Evolutionary conservation across 2,888 invertebrate species (phyloP), one percentile per base, ranked within the genome.

Genomic region (Cataglyphis albicans): DNA sequence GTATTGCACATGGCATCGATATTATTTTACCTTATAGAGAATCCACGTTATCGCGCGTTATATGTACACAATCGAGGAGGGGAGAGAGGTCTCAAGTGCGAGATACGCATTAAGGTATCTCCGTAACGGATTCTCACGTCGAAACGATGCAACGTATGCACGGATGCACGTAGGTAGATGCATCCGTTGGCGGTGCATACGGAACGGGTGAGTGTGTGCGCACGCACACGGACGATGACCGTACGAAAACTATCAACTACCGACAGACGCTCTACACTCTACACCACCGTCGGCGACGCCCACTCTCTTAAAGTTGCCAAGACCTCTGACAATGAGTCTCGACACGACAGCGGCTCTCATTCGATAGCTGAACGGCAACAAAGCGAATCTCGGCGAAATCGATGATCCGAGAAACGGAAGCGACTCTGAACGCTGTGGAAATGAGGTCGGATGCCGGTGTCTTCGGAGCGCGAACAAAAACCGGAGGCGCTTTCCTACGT

Each of bases 271-370:
- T 87, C 86, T 90, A 29, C 1, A 29, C 25, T 32, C 32, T 35
- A 83, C 85, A 83, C 83, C 89, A 85, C 82, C 84, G 84, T 78
- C 85, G 84, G 87, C 84, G 82, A 90, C 92, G 90, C 92, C 92
- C 90, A 90, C 91, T 86, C 88, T 86, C 74, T 80, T 55, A 75
- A 88, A 90, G 88, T 90, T 91, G 92, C 92, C 92, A 91, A 92
- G 91, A 91, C 87, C 90, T 87, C 90, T 88, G 91, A 91, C 92
- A 92, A 92, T 92, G 92, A 92, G 90, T 85, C 88, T 83, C 87
- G 83, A 75, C 83, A 10, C 25, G 85, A 57, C 87, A 87, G 87
- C 57, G 90, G 88, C 85, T 91, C 92, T 92, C 92, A 89, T 88
- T 80, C 82, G 82, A 61, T 55, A 70, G 55, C 41, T 41, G 65